Evolutionary conservation across 2,797 vertebrate species (phyloP), one percentile per base, ranked within the genome.

Genomic region (Pyrrhura leucotis): DNA sequence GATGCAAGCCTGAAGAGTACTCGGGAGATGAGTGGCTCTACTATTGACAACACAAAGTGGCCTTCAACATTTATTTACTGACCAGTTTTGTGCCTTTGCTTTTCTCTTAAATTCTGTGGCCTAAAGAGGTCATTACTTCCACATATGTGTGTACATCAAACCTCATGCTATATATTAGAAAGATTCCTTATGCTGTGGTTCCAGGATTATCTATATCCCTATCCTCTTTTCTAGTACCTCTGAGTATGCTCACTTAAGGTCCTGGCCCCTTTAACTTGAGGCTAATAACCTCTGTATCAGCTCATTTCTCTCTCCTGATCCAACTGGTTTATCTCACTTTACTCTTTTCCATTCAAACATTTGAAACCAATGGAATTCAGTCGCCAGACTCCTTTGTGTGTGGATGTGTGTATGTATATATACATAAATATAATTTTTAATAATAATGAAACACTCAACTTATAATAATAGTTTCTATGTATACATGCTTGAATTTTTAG

Each of bases 11-110:
- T 2, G 1, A 85, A 73, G 29, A n/a, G 19, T 8, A 54, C 21
- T 39, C 39, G 12, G 37, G 59, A 67, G 61, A 39, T 47, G 13
- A 71, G 20, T n/a, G 31, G 7, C 12, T 33, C n/a, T 73, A 29
- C 9, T 2, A 0, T 2, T 59, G 56, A 31, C 17, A 54, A 23
- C 14, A 22, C 1, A 0, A 68, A 58, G 37, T 14, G 22, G 19
- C 14, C 37, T 81, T 73, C 47, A 88, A 11, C 11, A 62, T 2
- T 39, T 54, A 9, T 2, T 62, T 62, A 53, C 19, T 72, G 33
- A 7, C 4, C 16, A 50, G 6, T 8, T 63, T 40, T 54, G 9
- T 80, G 35, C 40, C 31, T 80, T 74, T 89, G 31, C 22, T 80
- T 9, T 40, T 86, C 7, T 11, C 11, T 59, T 28, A 23, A 40